These are phyloP conservation scores for Saccostrea cuccullata DNA, from an alignment of 1,140 invertebrate species.

Conservation along the genomic window DNA sequence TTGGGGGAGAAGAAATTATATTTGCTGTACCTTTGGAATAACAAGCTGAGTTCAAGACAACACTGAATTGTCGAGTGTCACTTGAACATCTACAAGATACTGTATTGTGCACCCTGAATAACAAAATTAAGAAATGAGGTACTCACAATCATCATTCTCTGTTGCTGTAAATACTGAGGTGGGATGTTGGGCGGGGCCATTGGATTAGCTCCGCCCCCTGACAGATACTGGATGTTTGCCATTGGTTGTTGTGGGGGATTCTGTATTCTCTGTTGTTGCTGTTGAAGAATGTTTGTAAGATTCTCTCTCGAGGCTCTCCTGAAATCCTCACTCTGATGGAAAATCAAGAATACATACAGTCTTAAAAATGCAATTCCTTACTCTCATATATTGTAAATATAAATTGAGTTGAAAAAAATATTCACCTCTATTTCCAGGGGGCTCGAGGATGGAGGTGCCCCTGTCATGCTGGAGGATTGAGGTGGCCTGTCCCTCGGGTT, in stretches of 20 bases:
- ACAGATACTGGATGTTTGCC: conserved; percentile 13
- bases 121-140: background rate
- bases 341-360: background rate
- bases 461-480: background rate
- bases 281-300: conserved; percentile 11
- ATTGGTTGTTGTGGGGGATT: conserved; percentile 31
- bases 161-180: conserved; percentile 9
- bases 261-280: conserved; percentile 35
- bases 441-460: conserved; percentile 5
- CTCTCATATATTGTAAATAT: too few relatives aligned
- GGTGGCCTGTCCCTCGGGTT: conserved; percentile 36
- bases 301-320: background rate
- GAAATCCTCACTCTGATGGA: background rate
- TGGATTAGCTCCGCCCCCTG: background rate
- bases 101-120: background rate
- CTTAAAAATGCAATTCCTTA: background rate
- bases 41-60: background rate
- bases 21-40: background rate
- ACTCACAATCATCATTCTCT: background rate
- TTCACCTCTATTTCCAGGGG: conserved; percentile 49
- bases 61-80: background rate
- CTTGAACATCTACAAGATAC: background rate
- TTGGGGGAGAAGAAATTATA: too few relatives aligned
- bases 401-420: too few relatives aligned
- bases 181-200: conserved; percentile 21